Evolutionary conservation across 2,888 invertebrate genomes (phyloP), one percentile per base, ranked within the genome.

Genomic region (Apodemia zela): DNA sequence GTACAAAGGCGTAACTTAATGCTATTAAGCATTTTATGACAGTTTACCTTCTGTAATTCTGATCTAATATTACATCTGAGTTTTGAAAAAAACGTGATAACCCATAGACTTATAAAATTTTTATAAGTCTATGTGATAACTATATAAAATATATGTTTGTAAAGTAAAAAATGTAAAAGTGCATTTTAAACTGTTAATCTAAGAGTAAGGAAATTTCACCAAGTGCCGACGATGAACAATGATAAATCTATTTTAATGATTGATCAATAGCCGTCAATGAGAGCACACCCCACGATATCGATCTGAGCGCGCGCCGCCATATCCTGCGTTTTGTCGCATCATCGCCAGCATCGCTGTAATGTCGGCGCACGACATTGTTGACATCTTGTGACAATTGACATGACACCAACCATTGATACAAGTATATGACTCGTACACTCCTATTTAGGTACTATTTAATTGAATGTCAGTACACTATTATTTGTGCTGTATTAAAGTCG

Each of bases 251-350:
- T 35, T 35, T 35, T 35, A 35, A 35, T 35, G 3, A 35, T 35
- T 35, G 8, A 35, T 35, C 35, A 35, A 35, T 35, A 49, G 6
- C 10, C 7, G 49, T 18, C 18, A 42, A 13, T 54, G 29, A 57
- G 62, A 35, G n/a, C 51, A 42, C 47, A 47, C 47, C 58, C 45
- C 58, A 61, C 49, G 65, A 54, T 64, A 64, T 63, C 54, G 65
- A 69, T 66, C 67, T 63, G 65, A 65, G 51, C 65, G 65, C 65
- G 67, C 68, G 68, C 60, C 67, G 67, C 65, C 29, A 49, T 49
- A 67, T 65, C 67, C 67, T 65, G 67, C 68, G 58, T 65, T 47
- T 61, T 54, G 63, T 45, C 42, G 33, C 33, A 33, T 38, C 38
- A 38, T 38, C 13, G 38, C 11, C 59, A 18, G 18, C 49, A 18